phyloP scores from a whole-genome alignment of 2,888 invertebrate genomes.

The Dryobota labecula region DNA sequence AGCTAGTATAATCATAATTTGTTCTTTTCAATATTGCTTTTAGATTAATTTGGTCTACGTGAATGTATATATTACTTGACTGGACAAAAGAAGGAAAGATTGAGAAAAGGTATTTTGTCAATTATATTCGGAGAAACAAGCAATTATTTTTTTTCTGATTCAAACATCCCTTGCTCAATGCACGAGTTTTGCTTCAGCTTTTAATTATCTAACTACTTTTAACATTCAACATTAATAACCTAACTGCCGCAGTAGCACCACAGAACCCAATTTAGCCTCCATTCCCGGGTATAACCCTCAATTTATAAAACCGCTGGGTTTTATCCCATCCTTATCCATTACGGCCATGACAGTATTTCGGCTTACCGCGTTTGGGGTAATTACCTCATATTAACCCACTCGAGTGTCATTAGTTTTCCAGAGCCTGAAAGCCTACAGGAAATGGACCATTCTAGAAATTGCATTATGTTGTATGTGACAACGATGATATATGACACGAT shows the following conservation, averaged over 20 bases:
- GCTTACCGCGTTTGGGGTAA: constrained; percentile 46
- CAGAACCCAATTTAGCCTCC: constrained; percentile 33
- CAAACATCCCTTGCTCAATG: not conserved
- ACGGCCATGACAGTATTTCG: constrained; percentile 54
- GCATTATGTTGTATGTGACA: constrained; percentile 48
- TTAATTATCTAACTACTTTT: constrained; percentile 14
- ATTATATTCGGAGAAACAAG: not conserved
- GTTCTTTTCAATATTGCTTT: not conserved
- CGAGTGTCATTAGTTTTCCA: constrained; percentile 53
- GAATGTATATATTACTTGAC: not conserved
- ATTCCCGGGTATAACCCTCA: constrained; percentile 42
- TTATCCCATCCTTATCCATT: constrained; percentile 59
- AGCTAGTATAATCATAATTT: too few species aligned
- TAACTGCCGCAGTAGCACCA: constrained; percentile 19
- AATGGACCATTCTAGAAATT: constrained; percentile 54
- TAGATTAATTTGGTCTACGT: not conserved
- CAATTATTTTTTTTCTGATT: not conserved
- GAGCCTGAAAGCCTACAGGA: constrained; percentile 50
- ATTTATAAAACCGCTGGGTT: constrained; percentile 48
- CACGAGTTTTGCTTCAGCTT: not conserved
- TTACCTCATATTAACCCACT: constrained; percentile 61
- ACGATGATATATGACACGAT: constrained; percentile 29
- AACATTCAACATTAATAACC: constrained; percentile 7
- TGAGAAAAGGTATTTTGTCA: not conserved
- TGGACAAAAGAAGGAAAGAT: not conserved